Evolutionary conservation across 2,888 invertebrate genomes (phyloP), one percentile per base, ranked within the genome.

Genomic region (Drosophila antonietae): DNA sequence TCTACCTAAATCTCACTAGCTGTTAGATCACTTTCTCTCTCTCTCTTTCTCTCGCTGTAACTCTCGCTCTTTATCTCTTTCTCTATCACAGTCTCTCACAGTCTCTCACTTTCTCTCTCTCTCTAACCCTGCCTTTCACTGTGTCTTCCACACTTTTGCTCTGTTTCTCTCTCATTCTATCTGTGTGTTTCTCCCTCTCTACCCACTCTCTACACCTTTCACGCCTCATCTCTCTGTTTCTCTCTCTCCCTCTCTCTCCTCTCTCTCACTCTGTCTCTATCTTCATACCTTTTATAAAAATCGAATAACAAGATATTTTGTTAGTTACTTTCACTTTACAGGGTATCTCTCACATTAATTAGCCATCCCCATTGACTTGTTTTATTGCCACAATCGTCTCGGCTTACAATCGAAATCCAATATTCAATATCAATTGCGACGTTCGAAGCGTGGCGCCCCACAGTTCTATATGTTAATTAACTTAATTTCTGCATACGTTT

Each of bases 361-460:
- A 9, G 4, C 2, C n/a, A 6, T 2, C 10, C 14, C 10, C 14
- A 31, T 14, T n/a, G 41, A 20, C 39, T 33, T 33, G 53, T 53
- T 67, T 23, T 31, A 39, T 55, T 39, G 14, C 20, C 18, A 1
- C 35, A 55, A n/a, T 43, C 20, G 15, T 23, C 28, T 18, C 12
- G 15, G 28, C 39, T 56, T 23, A 18, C 69, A 31, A 31, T 57
- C 23, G 52, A 62, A 58, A 37, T 68, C 23, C 39, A 58, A 55
- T 66, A 55, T 12, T 51, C 49, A 33, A 51, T 51, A 51, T 49
- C 15, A 66, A 66, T 69, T 66, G 66, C 66, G 58, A 9, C 37
- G 70, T 69, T 10, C 39, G 31, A 41, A 18, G 59, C 43, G 18
- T 60, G 33, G 55, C 51, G 49, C 55, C 49, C 37, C 70, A 60